phyloP scores from a whole-genome alignment of 2,888 invertebrate genomes.

The Philhelius pedissequus region DNA sequence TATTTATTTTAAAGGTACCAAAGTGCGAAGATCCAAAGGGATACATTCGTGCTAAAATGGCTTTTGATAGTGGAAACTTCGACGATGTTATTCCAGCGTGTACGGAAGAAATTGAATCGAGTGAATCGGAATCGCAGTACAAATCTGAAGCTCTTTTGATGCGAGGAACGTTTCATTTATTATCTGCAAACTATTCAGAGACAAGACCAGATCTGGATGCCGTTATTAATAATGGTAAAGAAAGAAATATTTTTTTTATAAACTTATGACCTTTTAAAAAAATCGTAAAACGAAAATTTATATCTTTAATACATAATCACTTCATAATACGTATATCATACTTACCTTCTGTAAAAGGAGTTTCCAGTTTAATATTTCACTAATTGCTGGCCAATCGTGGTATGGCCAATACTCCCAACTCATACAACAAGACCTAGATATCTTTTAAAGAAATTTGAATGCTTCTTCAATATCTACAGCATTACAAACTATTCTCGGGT shows the following conservation, averaged over 20 bases:
- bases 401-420: too few relatives aligned
- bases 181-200: constrained; percentile 87
- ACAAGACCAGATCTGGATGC: constrained; percentile 86
- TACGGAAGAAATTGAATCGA: constrained; percentile 86
- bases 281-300: too few relatives aligned
- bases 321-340: too few relatives aligned
- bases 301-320: too few relatives aligned
- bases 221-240: constrained; percentile 82
- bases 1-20: constrained; percentile 11
- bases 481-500: too few relatives aligned
- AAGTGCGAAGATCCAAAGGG: constrained; percentile 79
- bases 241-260: neutral
- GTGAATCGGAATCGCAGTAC: constrained; percentile 82
- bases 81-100: constrained; percentile 89
- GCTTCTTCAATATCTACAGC: too few relatives aligned
- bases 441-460: too few relatives aligned
- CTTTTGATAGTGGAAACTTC: constrained; percentile 85
- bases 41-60: constrained; percentile 85
- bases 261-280: too few relatives aligned
- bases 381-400: too few relatives aligned
- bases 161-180: constrained; percentile 90
- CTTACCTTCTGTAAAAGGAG: too few relatives aligned
- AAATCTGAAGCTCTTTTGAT: constrained; percentile 87
- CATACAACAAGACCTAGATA: too few relatives aligned
- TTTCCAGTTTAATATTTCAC: too few relatives aligned